phyloP scores from a whole-genome alignment of 2,797 vertebrate genomes.

The Pangasius djambal region DNA sequence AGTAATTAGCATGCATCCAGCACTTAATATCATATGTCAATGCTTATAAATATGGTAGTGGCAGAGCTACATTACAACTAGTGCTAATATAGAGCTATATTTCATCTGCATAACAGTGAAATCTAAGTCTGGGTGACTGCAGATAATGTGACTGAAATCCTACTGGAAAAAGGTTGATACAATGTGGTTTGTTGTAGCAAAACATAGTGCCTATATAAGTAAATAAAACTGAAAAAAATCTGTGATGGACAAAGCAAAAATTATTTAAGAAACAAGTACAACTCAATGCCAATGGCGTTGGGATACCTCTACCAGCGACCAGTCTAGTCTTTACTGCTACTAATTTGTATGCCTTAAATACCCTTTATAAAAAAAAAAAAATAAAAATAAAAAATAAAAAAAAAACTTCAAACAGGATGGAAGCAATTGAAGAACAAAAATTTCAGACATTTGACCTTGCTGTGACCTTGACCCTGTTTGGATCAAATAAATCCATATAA shows the following conservation, averaged over 20 bases:
- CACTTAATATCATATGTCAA: background rate
- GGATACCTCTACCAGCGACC: background rate
- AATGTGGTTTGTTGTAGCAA: background rate
- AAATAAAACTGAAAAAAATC: background rate
- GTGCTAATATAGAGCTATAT: background rate
- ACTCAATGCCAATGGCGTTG: background rate
- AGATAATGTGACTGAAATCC: background rate
- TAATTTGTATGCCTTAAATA: background rate
- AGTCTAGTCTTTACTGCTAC: background rate
- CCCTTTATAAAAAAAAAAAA: background rate
- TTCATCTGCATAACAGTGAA: background rate
- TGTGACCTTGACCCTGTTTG: background rate
- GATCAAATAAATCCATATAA: background rate
- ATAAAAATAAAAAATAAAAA: background rate
- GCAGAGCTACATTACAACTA: background rate
- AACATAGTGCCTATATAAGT: background rate
- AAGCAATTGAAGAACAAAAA: background rate
- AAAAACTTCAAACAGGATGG: background rate
- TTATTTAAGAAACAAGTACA: background rate
- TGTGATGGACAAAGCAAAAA: background rate
- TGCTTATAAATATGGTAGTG: background rate
- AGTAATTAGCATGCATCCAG: background rate
- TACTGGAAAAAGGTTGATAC: background rate
- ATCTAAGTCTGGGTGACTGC: background rate
- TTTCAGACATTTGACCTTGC: background rate